Conservation (phyloP, 1,140 invertebrate species). For the Eriosoma lanigerum region DNA sequence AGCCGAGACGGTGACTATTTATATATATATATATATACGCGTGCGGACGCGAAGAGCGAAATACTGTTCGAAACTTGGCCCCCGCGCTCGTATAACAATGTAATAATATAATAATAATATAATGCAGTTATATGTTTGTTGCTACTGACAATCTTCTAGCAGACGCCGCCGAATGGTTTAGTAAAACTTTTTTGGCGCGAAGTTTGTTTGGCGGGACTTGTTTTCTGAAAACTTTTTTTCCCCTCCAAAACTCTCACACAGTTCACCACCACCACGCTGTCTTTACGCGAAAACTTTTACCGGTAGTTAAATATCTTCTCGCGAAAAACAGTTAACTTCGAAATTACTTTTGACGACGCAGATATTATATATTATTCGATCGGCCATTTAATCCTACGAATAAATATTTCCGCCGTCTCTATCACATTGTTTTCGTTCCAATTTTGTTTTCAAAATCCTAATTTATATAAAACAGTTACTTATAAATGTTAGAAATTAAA, state of each 20-base stretch:
- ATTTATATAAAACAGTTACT: too few species aligned
- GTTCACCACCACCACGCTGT: too few species aligned
- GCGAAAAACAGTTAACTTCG: constrained; percentile 30
- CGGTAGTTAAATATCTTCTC: constrained; percentile 35
- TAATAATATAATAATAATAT: constrained; percentile 47
- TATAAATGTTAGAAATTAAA: too few species aligned
- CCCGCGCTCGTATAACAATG: constrained; percentile 17
- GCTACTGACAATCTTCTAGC: constrained; percentile 49
- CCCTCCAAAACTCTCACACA: not conserved
- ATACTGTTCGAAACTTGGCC: constrained; percentile 37
- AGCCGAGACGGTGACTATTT: not conserved
- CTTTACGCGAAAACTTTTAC: constrained; percentile 22
- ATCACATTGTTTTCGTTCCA: not conserved
- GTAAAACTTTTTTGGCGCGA: constrained; percentile 45
- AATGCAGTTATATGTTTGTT: constrained; percentile 51
- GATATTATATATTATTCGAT: constrained; percentile 49
- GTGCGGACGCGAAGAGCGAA: not conserved
- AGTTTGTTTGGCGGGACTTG: constrained; percentile 46
- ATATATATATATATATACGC: too few species aligned
- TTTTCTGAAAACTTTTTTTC: constrained; percentile 43
- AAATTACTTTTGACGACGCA: constrained; percentile 49
- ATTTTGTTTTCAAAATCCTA: too few species aligned
- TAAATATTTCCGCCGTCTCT: constrained; percentile 36
- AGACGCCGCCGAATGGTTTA: constrained; percentile 23
- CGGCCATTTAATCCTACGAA: constrained; percentile 39